Evolutionary conservation across 1,140 invertebrate species (phyloP), one percentile per base, ranked within the genome.

Genomic region (Lithobius niger): DNA sequence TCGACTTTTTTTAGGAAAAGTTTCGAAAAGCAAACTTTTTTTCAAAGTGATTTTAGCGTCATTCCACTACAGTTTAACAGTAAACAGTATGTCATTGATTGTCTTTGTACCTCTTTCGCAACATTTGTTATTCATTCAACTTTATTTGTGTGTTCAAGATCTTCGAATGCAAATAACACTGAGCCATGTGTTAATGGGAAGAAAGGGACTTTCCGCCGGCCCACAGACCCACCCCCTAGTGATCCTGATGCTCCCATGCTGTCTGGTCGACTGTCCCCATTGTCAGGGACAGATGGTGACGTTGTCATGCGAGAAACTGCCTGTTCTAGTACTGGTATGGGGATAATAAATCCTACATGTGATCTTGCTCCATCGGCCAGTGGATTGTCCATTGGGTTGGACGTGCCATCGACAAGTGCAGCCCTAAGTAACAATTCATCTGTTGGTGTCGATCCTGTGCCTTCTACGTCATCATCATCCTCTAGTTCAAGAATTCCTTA

Each of bases 211-310:
- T 53, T 53, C 27, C 21, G 25, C 6, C n/a, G 19, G 36, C 60
- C 24, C 54, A 56, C 3, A 63, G 59, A 58, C 52, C 61, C 22
- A 57, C 54, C 3, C 48, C 55, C n/a, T 10, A n/a, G n/a, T n/a
- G n/a, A n/a, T n/a, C n/a, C n/a, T n/a, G n/a, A n/a, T n/a, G n/a
- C n/a, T n/a, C n/a, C n/a, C n/a, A n/a, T n/a, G n/a, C n/a, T n/a
- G n/a, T n/a, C n/a, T n/a, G n/a, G n/a, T n/a, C n/a, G n/a, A n/a
- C n/a, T n/a, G n/a, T n/a, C n/a, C n/a, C n/a, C n/a, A n/a, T n/a
- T n/a, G n/a, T n/a, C n/a, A n/a, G n/a, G n/a, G n/a, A n/a, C n/a
- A n/a, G n/a, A n/a, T n/a, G n/a, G n/a, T n/a, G n/a, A n/a, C n/a
- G n/a, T n/a, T n/a, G n/a, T 24, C 45, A 18, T 55, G 44, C 21